These are phyloP conservation scores for Australoheros facetus DNA, from an alignment of 2,797 vertebrate species.

Conservation along the genomic window DNA sequence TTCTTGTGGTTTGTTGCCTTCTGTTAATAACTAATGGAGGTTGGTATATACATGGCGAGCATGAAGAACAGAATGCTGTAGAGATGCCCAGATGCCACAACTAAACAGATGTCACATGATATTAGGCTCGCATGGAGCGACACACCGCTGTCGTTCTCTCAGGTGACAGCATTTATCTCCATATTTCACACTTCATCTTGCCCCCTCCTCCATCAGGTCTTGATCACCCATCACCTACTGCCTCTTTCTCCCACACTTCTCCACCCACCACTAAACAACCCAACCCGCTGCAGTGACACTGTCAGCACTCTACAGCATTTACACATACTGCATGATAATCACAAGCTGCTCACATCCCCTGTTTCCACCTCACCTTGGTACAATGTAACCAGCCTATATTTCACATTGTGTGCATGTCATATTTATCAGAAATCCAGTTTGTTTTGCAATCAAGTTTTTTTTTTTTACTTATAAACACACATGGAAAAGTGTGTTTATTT, in stretches of 20 bases:
- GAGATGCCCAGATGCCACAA: conserved; percentile 27
- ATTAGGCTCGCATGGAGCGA: conserved; percentile 7
- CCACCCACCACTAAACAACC: conserved; percentile 11
- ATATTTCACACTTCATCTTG: conserved; percentile 43
- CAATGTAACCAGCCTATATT: neutral
- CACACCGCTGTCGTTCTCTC: conserved; percentile 19
- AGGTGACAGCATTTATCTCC: conserved; percentile 52
- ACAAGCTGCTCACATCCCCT: conserved; percentile 19
- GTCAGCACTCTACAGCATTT: conserved; percentile 20
- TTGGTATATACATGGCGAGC: conserved; percentile 4
- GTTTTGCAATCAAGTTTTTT: neutral
- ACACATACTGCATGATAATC: conserved; percentile 55
- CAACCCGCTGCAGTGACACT: conserved; percentile 6
- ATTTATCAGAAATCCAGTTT: neutral
- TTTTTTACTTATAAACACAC: neutral
- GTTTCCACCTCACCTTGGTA: neutral
- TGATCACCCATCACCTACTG: neutral
- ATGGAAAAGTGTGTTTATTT: too few species aligned
- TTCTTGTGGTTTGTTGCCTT: conserved; percentile 18
- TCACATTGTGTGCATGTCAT: neutral
- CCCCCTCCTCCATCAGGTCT: conserved; percentile 12
- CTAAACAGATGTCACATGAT: conserved; percentile 45
- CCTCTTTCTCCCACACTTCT: neutral
- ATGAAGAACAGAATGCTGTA: neutral
- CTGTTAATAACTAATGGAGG: conserved; percentile 26